A percentile compares a stretch with the other conserved stretches of the same genome.
Conservation (phyloP, 2,888 invertebrate species). For the Dryobotodes eremita region DNA sequence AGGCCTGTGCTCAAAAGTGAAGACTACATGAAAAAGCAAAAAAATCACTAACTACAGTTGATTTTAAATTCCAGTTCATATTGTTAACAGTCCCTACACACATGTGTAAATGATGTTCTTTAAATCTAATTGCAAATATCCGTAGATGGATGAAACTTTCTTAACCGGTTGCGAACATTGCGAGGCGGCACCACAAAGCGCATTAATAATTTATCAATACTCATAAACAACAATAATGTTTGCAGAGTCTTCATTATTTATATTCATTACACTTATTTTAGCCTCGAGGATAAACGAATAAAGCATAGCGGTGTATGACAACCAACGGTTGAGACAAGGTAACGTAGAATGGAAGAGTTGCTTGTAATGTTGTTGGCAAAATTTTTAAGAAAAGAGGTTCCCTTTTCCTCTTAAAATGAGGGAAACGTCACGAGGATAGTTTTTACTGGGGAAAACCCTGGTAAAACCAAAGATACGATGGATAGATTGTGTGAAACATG, state of each 20-base stretch:
- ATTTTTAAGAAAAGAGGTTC: too few relatives aligned
- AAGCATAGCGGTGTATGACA: constrained; percentile 19
- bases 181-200: constrained; percentile 50
- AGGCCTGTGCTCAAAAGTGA: too few relatives aligned
- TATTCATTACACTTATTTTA: constrained; percentile 45
- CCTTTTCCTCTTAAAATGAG: background rate
- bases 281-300: constrained; percentile 39
- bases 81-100: too few relatives aligned
- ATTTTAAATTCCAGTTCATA: background rate
- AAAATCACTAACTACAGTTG: background rate
- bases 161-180: constrained; percentile 15
- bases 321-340: background rate
- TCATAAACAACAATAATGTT: constrained; percentile 59
- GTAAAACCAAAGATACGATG: too few relatives aligned
- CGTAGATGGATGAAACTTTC: background rate
- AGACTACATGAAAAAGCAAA: too few relatives aligned
- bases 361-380: background rate
- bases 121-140: constrained; percentile 24
- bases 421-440: background rate
- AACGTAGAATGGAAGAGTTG: background rate
- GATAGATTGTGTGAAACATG: too few relatives aligned
- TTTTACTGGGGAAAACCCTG: background rate
- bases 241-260: constrained; percentile 50
- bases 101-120: background rate
- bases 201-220: constrained; percentile 39